phyloP scores from a whole-genome alignment of 35 echinoderm and acorn worm genomes.

The Stichopus chloronotus region DNA sequence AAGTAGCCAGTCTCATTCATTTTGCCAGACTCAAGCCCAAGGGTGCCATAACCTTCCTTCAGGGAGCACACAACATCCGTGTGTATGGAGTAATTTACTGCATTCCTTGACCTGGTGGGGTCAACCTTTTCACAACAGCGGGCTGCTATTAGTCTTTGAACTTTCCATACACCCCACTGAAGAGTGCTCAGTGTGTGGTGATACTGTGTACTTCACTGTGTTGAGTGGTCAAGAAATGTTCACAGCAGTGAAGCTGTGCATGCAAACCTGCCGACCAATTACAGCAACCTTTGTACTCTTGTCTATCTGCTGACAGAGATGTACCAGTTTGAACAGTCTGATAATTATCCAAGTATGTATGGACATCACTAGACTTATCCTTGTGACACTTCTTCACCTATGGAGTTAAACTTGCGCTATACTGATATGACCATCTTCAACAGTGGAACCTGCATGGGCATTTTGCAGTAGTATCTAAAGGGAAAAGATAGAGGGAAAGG shows the following conservation, averaged over 20 bases:
- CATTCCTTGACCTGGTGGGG: slow-evolving; percentile 37
- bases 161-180: neutral
- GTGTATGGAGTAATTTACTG: slow-evolving; percentile 29
- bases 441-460: too few species aligned
- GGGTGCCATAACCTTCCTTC: slow-evolving; percentile 13
- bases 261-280: neutral
- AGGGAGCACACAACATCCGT: neutral
- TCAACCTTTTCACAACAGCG: slow-evolving; percentile 23
- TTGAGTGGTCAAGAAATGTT: neutral
- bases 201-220: neutral
- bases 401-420: too few species aligned
- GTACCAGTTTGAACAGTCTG: neutral
- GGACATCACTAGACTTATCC: too few species aligned
- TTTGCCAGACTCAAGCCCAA: neutral
- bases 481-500: too few species aligned
- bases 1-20: neutral
- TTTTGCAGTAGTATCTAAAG: too few species aligned
- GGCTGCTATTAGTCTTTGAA: neutral
- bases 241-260: neutral
- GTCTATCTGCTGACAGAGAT: neutral
- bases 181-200: neutral
- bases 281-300: neutral
- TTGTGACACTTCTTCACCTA: too few species aligned
- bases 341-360: too few species aligned
- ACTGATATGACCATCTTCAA: too few species aligned